These are phyloP conservation scores for Subacronicta megacephala DNA, from an alignment of 2,888 invertebrate species.

Conservation along the genomic window DNA sequence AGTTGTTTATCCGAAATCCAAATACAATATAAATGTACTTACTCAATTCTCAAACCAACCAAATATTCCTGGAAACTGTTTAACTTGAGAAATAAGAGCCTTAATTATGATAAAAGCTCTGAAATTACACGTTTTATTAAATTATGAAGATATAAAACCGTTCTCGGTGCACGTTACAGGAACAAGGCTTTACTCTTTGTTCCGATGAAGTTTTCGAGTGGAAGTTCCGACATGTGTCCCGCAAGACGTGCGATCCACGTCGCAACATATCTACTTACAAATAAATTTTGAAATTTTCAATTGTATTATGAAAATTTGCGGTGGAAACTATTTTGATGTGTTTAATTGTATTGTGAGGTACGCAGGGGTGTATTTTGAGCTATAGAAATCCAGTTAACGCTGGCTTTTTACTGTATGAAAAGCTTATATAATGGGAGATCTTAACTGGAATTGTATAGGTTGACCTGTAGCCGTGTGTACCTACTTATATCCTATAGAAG, in stretches of 20 bases:
- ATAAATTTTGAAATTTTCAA: constrained; percentile 49
- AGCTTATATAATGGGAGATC: no score
- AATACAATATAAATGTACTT: constrained; percentile 3
- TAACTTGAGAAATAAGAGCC: constrained; percentile 26
- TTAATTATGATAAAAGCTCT: constrained; percentile 66
- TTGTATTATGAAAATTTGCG: constrained; percentile 36
- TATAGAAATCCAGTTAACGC: no score
- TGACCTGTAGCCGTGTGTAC: no score
- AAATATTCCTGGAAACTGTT: constrained; percentile 45
- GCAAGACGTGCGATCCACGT: constrained; percentile 68
- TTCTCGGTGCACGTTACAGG: constrained; percentile 65
- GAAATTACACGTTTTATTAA: constrained; percentile 64
- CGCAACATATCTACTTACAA: constrained; percentile 44
- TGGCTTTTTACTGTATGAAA: no score
- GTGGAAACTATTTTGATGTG: constrained; percentile 17
- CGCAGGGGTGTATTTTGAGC: no score
- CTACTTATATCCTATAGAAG: no score
- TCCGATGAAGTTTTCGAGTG: constrained; percentile 76
- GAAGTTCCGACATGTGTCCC: constrained; percentile 84
- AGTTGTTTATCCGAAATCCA: not conserved
- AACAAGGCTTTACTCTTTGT: constrained; percentile 82
- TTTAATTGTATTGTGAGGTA: constrained; percentile 8
- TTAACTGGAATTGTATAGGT: no score
- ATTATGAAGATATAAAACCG: constrained; percentile 67
- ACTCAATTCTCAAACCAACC: constrained; percentile 12